These are phyloP conservation scores for Sylvia borin DNA, from an alignment of 2,797 vertebrate species.

Conservation along the genomic window DNA sequence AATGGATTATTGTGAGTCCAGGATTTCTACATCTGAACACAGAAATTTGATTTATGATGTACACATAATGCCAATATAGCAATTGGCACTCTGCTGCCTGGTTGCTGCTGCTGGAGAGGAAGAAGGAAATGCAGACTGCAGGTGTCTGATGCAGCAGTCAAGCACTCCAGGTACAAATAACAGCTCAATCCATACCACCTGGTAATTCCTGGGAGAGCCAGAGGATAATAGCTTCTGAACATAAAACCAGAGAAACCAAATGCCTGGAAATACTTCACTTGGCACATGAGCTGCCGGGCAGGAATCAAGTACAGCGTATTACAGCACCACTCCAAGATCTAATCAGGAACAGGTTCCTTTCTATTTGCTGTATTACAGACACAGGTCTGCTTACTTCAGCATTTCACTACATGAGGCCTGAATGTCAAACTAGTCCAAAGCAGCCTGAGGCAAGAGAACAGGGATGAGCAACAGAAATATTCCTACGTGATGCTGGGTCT, in stretches of 20 bases:
- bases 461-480: neutral
- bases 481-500: neutral
- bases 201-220: neutral
- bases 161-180: neutral
- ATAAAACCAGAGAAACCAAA: neutral
- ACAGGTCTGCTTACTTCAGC: slow-evolving; percentile 31
- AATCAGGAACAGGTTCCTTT: neutral
- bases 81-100: neutral
- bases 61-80: neutral
- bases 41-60: neutral
- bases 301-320: neutral
- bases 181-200: neutral
- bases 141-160: neutral
- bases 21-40: neutral
- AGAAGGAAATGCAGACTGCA: neutral
- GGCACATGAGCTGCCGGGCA: neutral
- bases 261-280: neutral
- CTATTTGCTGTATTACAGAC: neutral
- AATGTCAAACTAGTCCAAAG: slow-evolving; percentile 32
- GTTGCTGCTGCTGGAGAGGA: neutral
- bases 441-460: slow-evolving; percentile 7
- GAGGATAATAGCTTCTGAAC: neutral
- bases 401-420: neutral
- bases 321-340: neutral
- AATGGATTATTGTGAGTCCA: neutral